Evolutionary conservation across 2,113 vertebrate species (phyloP).

Genomic region (Myotis lucifugus): DNA sequence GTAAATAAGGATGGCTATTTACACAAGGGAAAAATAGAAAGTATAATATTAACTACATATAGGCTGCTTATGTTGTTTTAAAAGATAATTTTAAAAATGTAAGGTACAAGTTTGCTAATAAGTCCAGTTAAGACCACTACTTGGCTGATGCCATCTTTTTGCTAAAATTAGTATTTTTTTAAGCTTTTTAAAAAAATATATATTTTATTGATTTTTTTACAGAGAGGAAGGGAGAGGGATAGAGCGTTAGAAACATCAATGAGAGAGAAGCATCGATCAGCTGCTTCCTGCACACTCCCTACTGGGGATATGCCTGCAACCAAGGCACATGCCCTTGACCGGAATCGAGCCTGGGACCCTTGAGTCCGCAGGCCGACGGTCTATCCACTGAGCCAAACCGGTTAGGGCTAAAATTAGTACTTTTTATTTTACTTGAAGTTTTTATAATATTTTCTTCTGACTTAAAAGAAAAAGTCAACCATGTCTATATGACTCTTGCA

Average conservation of each 20-base stretch:
- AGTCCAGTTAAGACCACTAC: background rate
- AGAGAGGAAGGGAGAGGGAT: no score
- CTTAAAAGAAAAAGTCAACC: background rate
- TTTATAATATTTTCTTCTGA: background rate
- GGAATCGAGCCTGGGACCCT: no score
- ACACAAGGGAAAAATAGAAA: background rate
- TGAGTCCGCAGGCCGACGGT: no score
- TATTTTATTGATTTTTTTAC: no score
- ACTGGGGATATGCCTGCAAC: no score
- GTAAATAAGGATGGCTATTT: background rate
- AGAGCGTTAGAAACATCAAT: no score
- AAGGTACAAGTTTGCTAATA: background rate
- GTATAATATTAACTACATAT: background rate
- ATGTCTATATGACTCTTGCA: background rate
- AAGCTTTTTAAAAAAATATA: no score
- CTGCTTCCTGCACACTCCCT: no score
- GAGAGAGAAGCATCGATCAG: no score
- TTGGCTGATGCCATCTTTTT: background rate
- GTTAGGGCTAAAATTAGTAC: background rate
- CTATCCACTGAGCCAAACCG: no score
- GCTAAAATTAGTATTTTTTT: background rate
- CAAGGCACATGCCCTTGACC: no score
- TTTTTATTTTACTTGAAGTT: background rate
- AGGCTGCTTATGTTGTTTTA: background rate
- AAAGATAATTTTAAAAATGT: background rate